These are phyloP conservation scores for Nothobranchius furzeri DNA, from an alignment of 2,113 vertebrate species.

Conservation along the genomic window DNA sequence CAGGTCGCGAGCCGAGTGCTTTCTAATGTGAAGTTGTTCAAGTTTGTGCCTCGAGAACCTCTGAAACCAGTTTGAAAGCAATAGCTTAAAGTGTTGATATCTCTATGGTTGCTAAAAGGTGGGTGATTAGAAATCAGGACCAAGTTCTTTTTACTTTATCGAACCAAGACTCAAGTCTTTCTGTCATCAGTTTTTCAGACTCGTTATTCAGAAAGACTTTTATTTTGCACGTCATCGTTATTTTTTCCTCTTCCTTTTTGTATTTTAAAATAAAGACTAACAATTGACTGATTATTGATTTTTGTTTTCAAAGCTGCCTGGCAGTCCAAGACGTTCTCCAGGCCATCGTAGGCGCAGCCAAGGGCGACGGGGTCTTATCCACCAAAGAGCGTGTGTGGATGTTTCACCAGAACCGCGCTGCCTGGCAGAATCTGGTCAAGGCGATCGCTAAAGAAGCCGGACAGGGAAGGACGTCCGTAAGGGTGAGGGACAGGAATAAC, in stretches of 20 bases:
- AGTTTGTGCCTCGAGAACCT: too few relatives aligned
- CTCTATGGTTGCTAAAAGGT: too few relatives aligned
- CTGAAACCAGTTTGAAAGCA: too few relatives aligned
- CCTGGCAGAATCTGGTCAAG: conserved; percentile 5
- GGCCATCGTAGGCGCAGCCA: conserved; percentile 69
- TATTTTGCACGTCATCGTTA: background rate
- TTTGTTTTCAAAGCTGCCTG: conserved; percentile 50
- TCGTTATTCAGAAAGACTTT: too few relatives aligned
- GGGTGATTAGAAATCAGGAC: too few relatives aligned
- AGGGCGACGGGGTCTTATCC: conserved; percentile 55
- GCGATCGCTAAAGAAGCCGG: conserved; percentile 12
- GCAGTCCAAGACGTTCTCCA: conserved; percentile 69
- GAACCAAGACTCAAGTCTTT: too few relatives aligned
- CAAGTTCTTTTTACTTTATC: too few relatives aligned
- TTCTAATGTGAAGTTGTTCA: too few relatives aligned
- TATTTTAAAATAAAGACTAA: background rate
- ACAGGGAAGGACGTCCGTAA: background rate
- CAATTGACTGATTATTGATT: background rate
- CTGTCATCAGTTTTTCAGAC: too few relatives aligned
- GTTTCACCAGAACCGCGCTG: conserved; percentile 76
- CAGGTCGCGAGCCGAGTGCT: too few relatives aligned
- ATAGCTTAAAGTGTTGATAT: too few relatives aligned
- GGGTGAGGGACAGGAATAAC: background rate
- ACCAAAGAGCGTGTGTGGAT: conserved; percentile 76
- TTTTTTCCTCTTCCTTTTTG: background rate